Evolutionary conservation across 1,140 invertebrate genomes (phyloP).

Genomic region (Zophobas atratus): DNA sequence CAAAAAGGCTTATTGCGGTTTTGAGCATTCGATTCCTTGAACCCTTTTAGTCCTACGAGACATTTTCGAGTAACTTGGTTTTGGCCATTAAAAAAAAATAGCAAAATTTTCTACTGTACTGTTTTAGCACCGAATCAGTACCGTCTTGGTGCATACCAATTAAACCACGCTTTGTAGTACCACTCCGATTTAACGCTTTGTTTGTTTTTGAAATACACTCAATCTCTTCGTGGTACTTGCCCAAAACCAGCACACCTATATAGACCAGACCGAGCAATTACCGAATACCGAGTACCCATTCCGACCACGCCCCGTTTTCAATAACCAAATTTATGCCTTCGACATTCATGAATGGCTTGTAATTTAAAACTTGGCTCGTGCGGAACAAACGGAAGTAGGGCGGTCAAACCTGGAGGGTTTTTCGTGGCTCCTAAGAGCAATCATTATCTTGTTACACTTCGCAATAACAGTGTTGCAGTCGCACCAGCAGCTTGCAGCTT

Average conservation of each 20-base stretch:
- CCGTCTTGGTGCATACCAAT: too few relatives aligned
- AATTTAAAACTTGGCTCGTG: slow-evolving; percentile 3
- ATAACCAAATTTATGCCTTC: not conserved
- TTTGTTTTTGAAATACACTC: too few relatives aligned
- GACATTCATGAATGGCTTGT: not conserved
- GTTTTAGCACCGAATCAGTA: too few relatives aligned
- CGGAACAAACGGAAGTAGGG: slow-evolving; percentile 6
- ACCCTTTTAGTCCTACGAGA: too few relatives aligned
- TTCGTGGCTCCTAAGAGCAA: slow-evolving; percentile 7
- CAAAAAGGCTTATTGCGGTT: too few relatives aligned
- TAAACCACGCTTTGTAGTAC: too few relatives aligned
- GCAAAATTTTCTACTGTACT: too few relatives aligned
- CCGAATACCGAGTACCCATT: not conserved
- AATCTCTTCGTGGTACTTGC: too few relatives aligned
- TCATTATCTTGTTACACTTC: slow-evolving; percentile 34
- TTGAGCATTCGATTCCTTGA: too few relatives aligned
- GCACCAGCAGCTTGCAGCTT: not conserved
- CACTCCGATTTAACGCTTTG: too few relatives aligned
- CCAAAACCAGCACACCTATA: not conserved
- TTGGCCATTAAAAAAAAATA: too few relatives aligned
- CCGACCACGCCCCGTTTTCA: not conserved
- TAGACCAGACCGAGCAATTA: not conserved
- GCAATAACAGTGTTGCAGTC: not conserved
- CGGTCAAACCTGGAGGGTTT: slow-evolving; percentile 33
- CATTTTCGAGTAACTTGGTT: too few relatives aligned